Evolutionary conservation across 2,888 invertebrate genomes (phyloP), one percentile per base, ranked within the genome.

Genomic region (Lottia scabra): DNA sequence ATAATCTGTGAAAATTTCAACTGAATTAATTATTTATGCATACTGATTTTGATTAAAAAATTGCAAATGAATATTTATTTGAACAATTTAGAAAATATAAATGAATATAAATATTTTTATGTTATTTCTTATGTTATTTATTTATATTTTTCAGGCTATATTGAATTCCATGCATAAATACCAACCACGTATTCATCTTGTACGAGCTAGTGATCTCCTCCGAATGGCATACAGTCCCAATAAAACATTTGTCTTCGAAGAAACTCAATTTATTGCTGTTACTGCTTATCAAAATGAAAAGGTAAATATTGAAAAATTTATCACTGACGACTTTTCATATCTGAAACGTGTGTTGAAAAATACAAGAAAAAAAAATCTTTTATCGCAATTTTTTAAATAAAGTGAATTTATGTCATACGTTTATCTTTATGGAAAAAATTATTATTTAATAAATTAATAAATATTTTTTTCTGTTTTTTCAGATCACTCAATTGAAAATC

Each of bases 201-300:
- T 96, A 43, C 92, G 95, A 56, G 94, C 95, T 65, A 92, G 93
- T 2, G 94, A 96, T 87, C 96, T 99, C 90, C 90, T 97, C 86
- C 93, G 93, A 92, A 93, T 99, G 90, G 98, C 98, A 76, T 95
- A 94, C 93, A 93, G 93, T 65, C 97, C 97, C 89, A 98, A 98
- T 93, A 83, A 88, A 43, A 90, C 90, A 0, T 89, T 87, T 74
- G 86, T 89, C 27, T 90, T 90, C 81, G 87, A 88, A 72, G 90
- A 90, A 76, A 90, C 90, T 79, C 97, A 98, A 91, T 99, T 99
- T 92, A 99, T 99, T 88, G 99, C 99, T 71, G 99, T 99, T 82
- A 99, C 99, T 77, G 99, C 99, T 80, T 99, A 99, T 92, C 99
- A 99, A 92, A 99, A 99, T 90, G 99, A 99, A 91, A 99, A 98